Base-by-base conservation (phyloP, 2,797 vertebrate species). In the Buphagus erythrorhynchus region DNA sequence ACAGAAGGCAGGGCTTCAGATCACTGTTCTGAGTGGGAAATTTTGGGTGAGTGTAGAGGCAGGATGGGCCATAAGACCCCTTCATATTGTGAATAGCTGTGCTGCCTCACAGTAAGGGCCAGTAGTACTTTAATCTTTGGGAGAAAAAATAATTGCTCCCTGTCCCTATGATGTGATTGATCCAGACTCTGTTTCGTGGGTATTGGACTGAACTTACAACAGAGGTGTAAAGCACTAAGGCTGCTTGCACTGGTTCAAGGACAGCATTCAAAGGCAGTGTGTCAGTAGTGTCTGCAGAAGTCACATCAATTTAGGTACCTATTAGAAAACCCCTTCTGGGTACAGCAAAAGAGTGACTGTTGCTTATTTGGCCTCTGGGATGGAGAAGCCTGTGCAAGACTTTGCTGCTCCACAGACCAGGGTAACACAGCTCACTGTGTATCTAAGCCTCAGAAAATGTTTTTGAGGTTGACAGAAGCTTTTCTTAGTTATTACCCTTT, bases 401-500 rank as follows among this genome's bases (percentile, higher is more conserved):
- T 90, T 66, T 61, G 35, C 59, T 1, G 1, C n/a, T 87, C 36
- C 67, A 16, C 57, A 76, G 55, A 79, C 73, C 52, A 74, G 45
- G 42, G 12, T 84, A 68, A n/a, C 3, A 0, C 11, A n/a, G 21
- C 43, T 92, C 22, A 19, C 46, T 43, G 26, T n/a, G 20, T 66
- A 57, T 55, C 52, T 95, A 83, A 95, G 61, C 75, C 65, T 87
- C 68, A 71, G 55, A 85, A 89, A 90, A 77, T 33, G 22, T 54
- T 78, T 95, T 73, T 78, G 71, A 90, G 72, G 71, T 73, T 95
- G 72, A 71, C 52, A 77, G 74, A 84, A 82, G 57, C 74, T 91
- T 93, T 95, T 90, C 48, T 73, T 83, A 78, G 20, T 88, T 76
- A 71, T 88, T 73, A 59, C 33, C 46, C 78, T 93, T 83, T 61